Conservation (phyloP, 30 jellyfish, hydroid and myxozoan species). For the Cassiopea xamachana region DNA sequence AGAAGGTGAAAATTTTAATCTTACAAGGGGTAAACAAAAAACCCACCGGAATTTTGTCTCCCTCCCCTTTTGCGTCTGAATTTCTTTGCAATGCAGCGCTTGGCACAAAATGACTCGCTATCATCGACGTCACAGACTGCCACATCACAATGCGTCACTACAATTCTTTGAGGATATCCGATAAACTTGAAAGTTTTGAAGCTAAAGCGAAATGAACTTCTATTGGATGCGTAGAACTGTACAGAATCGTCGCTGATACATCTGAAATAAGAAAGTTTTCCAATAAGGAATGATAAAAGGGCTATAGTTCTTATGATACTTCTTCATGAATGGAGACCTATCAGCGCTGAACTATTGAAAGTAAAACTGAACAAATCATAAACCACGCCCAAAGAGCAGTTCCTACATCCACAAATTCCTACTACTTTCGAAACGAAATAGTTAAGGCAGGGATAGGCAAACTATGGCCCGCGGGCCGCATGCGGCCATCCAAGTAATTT, state of each 20-base stretch:
- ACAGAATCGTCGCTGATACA: slow-evolving; percentile 76
- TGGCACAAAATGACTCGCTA: slow-evolving; percentile 55
- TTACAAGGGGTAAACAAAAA: too few species aligned
- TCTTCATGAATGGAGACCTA: too few species aligned
- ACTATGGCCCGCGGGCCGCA: too few species aligned
- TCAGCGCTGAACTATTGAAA: too few species aligned
- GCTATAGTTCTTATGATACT: too few species aligned
- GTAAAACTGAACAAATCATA: too few species aligned
- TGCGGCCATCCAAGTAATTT: too few species aligned
- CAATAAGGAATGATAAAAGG: neutral
- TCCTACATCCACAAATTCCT: too few species aligned
- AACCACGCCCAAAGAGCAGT: too few species aligned
- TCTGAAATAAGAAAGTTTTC: neutral
- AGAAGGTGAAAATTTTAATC: too few species aligned
- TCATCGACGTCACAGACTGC: slow-evolving; percentile 76
- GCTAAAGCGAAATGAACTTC: slow-evolving; percentile 66
- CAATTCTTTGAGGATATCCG: slow-evolving; percentile 46
- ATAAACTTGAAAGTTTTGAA: slow-evolving; percentile 65
- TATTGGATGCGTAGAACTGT: slow-evolving; percentile 54
- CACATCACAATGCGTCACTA: slow-evolving; percentile 79
- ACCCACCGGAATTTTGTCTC: neutral
- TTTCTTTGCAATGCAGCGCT: slow-evolving; percentile 32
- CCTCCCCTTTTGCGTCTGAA: slow-evolving; percentile 26
- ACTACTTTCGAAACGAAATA: too few species aligned
- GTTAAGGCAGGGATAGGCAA: too few species aligned